These are phyloP conservation scores for Ormyrus labotus DNA, from an alignment of 2,888 invertebrate genomes.

Conservation along the genomic window DNA sequence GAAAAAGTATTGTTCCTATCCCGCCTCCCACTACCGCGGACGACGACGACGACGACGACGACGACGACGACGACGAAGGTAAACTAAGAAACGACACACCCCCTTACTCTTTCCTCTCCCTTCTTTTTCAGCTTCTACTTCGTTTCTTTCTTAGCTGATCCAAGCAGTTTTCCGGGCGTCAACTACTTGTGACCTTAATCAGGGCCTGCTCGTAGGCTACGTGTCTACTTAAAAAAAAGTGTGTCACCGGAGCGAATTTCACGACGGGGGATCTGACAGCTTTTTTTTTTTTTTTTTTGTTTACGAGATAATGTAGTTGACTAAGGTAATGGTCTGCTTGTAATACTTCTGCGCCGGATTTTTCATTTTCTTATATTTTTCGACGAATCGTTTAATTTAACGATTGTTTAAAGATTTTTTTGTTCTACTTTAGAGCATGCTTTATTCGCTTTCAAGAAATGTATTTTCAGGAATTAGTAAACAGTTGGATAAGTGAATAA, in stretches of 20 bases:
- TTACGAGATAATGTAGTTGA: neutral
- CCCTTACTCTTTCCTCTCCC: neutral
- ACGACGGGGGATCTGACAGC: no score
- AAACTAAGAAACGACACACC: conserved; percentile 33
- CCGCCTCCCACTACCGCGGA: neutral
- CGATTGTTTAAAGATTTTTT: no score
- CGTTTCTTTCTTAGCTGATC: conserved; percentile 28
- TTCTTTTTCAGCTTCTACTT: neutral
- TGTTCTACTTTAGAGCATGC: no score
- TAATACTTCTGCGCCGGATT: neutral
- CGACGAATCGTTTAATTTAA: no score
- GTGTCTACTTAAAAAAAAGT: conserved; percentile 22
- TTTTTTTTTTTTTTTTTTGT: neutral
- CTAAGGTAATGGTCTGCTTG: neutral
- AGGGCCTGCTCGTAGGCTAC: conserved; percentile 18
- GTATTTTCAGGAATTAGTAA: no score
- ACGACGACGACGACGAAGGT: conserved; percentile 14
- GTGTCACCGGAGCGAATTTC: conserved; percentile 24
- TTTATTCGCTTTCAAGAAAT: no score
- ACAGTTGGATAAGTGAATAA: no score
- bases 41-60: neutral
- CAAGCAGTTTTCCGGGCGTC: conserved; percentile 26
- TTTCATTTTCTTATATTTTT: no score
- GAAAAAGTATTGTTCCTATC: conserved; percentile 48
- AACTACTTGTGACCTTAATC: conserved; percentile 47